Conservation (phyloP, 2,888 invertebrate species). For the Trachelus stipa region DNA sequence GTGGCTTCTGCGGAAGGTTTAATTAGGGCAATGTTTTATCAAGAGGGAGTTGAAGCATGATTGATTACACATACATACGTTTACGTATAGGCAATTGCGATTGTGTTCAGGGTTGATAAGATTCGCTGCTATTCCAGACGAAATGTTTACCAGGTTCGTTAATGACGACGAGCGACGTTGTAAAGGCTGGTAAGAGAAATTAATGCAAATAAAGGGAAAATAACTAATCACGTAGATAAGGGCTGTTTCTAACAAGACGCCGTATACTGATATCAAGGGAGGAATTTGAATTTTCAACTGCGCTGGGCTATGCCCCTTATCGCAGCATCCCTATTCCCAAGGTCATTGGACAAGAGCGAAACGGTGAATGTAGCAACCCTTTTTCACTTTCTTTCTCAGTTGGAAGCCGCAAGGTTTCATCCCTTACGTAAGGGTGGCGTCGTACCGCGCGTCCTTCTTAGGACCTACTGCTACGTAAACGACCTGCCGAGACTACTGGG, state of each 20-base stretch:
- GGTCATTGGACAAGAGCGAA: too few species aligned
- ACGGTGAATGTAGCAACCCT: neutral
- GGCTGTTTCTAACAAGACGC: neutral
- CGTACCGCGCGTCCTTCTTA: neutral
- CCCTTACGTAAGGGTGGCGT: neutral
- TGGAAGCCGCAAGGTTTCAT: neutral
- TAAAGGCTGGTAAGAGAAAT: neutral
- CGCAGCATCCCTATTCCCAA: neutral
- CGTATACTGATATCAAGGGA: neutral
- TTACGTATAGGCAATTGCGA: neutral
- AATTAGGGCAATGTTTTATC: constrained; percentile 40
- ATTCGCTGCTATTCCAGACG: neutral
- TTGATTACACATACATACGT: constrained; percentile 31
- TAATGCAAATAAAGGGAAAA: neutral
- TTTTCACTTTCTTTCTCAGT: neutral
- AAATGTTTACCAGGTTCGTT: neutral
- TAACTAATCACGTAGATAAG: neutral
- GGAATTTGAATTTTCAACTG: neutral
- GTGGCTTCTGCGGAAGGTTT: constrained; percentile 25
- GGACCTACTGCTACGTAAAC: neutral
- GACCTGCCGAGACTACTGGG: constrained; percentile 8
- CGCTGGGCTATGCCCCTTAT: neutral
- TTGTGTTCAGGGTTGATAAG: neutral
- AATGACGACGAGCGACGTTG: neutral
- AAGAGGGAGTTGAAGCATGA: constrained; percentile 38